Evolutionary conservation across 2,888 invertebrate genomes (phyloP).

Genomic region (Cantharis rustica): DNA sequence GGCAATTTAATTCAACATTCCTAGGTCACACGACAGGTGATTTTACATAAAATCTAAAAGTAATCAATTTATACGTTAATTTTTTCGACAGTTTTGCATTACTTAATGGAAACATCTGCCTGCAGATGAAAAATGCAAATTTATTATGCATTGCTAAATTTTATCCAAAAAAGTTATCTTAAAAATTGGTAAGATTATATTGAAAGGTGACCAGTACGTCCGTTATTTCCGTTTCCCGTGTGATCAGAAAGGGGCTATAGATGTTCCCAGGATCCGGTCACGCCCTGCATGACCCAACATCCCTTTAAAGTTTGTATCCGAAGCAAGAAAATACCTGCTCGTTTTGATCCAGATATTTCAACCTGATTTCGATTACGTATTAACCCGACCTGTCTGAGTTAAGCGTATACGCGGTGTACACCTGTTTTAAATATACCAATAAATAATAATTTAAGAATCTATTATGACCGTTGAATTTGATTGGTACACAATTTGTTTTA

Average conservation of each 20-base stretch:
- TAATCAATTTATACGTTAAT: not conserved
- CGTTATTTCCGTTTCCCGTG: constrained; percentile 41
- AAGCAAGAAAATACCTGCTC: constrained; percentile 18
- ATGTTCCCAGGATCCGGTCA: constrained; percentile 44
- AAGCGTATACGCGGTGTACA: not conserved
- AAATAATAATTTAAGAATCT: not conserved
- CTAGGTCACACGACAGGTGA: not conserved
- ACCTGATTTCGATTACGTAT: constrained; percentile 19
- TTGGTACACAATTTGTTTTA: not conserved
- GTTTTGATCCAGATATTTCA: constrained; percentile 12
- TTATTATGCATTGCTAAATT: not conserved
- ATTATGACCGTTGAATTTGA: not conserved
- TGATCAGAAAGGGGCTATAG: constrained; percentile 34
- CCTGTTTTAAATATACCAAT: constrained; percentile 8
- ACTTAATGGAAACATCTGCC: not conserved
- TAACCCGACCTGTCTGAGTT: constrained; percentile 17
- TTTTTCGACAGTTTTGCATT: not conserved
- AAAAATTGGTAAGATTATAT: not conserved
- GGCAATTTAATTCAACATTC: not conserved
- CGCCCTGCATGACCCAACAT: constrained; percentile 38
- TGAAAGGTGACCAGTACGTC: constrained; percentile 37
- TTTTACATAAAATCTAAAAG: not conserved
- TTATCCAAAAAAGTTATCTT: not conserved
- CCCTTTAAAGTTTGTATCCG: constrained; percentile 29
- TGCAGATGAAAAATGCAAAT: not conserved